These are phyloP conservation scores for Brachymystax lenok DNA, from an alignment of 2,797 vertebrate species.

Conservation along the genomic window DNA sequence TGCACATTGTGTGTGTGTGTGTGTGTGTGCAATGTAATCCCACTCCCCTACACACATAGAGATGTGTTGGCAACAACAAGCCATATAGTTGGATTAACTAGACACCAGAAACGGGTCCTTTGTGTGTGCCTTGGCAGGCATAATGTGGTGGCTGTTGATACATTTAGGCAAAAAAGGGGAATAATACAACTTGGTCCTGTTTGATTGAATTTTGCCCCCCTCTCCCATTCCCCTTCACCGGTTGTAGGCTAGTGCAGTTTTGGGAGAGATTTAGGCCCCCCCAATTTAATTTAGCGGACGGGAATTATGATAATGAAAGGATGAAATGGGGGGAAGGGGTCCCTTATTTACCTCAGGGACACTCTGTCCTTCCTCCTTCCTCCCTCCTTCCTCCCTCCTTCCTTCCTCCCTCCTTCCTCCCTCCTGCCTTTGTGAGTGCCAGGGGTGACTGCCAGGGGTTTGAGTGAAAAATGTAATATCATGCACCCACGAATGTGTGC, in stretches of 20 bases:
- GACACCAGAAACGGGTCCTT: constrained; percentile 45
- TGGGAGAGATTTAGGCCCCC: constrained; percentile 58
- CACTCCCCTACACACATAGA: constrained; percentile 13
- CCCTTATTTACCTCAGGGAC: constrained; percentile 68
- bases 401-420: background rate
- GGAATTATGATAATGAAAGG: constrained; percentile 77
- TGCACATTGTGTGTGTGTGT: background rate
- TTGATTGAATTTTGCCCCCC: constrained; percentile 68
- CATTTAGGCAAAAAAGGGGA: constrained; percentile 75
- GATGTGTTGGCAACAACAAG: constrained; percentile 46
- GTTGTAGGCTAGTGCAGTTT: constrained; percentile 44
- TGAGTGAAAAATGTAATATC: constrained; percentile 71
- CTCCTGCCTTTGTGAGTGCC: constrained; percentile 41
- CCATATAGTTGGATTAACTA: constrained; percentile 37
- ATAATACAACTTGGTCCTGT: constrained; percentile 49
- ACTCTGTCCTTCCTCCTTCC: constrained; percentile 56
- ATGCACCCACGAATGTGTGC: constrained; percentile 52
- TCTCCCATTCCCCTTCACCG: constrained; percentile 17
- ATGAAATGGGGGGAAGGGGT: constrained; percentile 29
- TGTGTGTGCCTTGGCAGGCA: constrained; percentile 17
- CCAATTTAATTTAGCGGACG: constrained; percentile 77
- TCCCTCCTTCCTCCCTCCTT: constrained; percentile 51
- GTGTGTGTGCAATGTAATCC: constrained; percentile 3
- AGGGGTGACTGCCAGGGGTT: constrained; percentile 50
- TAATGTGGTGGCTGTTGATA: constrained; percentile 30